Conservation (phyloP, 2,888 invertebrate genomes). For the Meloe dianella region DNA sequence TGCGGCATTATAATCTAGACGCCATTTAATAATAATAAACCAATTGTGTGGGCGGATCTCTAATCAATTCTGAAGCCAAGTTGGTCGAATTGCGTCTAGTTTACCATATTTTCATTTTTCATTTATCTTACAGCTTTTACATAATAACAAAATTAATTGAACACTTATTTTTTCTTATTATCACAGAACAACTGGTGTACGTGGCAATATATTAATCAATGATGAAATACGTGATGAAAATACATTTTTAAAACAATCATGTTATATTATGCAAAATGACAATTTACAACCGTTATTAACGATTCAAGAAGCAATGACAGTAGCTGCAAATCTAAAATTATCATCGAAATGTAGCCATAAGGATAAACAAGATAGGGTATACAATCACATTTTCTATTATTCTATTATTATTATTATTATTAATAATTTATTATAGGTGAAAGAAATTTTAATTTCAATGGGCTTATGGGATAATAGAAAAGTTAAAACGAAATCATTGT, state of each 20-base stretch:
- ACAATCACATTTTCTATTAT: too few relatives aligned
- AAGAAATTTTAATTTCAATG: conserved; percentile 79
- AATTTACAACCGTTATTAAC: conserved; percentile 82
- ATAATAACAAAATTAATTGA: too few relatives aligned
- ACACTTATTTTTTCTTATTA: conserved; percentile 19
- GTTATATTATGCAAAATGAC: conserved; percentile 91
- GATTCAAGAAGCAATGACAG: conserved; percentile 82
- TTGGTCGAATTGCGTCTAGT: too few relatives aligned
- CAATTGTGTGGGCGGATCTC: too few relatives aligned
- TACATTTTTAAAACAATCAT: conserved; percentile 75
- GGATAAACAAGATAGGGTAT: conserved; percentile 73
- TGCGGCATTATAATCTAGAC: too few relatives aligned
- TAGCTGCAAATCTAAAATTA: conserved; percentile 88
- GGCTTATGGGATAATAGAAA: conserved; percentile 71
- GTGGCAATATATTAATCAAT: conserved; percentile 77
- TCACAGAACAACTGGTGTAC: conserved; percentile 60
- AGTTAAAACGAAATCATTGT: conserved; percentile 74
- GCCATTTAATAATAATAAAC: too few relatives aligned
- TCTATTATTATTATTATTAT: conserved; percentile 3
- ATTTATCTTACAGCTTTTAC: too few relatives aligned
- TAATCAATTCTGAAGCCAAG: too few relatives aligned
- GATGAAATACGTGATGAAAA: conserved; percentile 70
- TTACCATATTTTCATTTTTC: too few relatives aligned
- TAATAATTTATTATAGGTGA: conserved; percentile 65
- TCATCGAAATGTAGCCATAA: conserved; percentile 66